These are phyloP conservation scores for Crotalus horridus DNA, from an alignment of 2,113 vertebrate species.

Conservation along the genomic window DNA sequence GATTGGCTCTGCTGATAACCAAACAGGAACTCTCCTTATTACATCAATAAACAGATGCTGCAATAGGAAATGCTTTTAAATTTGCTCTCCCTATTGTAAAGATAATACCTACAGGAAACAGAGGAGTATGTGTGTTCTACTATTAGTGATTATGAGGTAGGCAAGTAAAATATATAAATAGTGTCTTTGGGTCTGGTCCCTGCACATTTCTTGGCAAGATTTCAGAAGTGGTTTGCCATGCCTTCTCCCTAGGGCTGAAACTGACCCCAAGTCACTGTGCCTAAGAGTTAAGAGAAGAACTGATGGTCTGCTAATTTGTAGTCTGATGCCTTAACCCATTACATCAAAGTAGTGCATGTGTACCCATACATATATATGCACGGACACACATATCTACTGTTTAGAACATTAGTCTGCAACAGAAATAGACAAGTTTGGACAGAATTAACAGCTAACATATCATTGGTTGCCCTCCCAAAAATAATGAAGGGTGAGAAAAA, in stretches of 20 bases:
- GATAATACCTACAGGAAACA: neutral
- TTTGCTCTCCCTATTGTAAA: conserved; percentile 18
- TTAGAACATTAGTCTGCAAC: neutral
- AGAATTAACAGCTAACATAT: neutral
- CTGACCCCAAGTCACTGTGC: neutral
- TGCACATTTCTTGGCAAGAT: neutral
- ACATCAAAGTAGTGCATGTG: neutral
- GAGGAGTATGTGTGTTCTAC: neutral
- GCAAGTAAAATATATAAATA: neutral
- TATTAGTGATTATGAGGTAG: neutral
- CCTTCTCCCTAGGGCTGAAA: neutral
- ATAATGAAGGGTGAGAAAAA: neutral
- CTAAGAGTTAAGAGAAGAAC: neutral
- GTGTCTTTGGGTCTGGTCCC: neutral
- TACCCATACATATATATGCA: neutral
- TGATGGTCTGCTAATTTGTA: neutral
- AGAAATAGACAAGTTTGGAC: neutral
- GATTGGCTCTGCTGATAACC: neutral
- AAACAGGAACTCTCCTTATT: conserved; percentile 19
- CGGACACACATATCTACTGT: neutral
- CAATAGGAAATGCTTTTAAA: conserved; percentile 28
- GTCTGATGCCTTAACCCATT: neutral
- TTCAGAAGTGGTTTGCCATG: neutral
- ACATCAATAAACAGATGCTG: conserved; percentile 6
- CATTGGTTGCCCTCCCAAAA: neutral